These are phyloP conservation scores for Diabrotica undecimpunctata DNA, from an alignment of 1,140 invertebrate species.

Conservation along the genomic window DNA sequence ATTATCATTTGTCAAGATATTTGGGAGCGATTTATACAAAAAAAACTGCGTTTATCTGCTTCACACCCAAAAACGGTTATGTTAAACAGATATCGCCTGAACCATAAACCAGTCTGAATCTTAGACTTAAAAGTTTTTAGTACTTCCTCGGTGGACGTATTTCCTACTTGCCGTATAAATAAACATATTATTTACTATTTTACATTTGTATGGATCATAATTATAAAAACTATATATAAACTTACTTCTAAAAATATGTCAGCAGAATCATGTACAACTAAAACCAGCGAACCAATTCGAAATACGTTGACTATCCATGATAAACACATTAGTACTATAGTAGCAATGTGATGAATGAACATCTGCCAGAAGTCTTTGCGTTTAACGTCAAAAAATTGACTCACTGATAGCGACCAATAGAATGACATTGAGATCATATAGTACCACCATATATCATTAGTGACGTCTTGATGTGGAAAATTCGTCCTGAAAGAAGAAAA, in stretches of 20 bases:
- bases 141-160: too few species aligned
- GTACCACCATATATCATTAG: constrained; percentile 85
- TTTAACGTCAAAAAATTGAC: constrained; percentile 90
- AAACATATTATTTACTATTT: too few species aligned
- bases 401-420: constrained; percentile 91
- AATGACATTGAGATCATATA: constrained; percentile 94
- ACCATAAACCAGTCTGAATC: too few species aligned
- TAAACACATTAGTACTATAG: constrained; percentile 82
- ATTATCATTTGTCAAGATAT: too few species aligned
- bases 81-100: too few species aligned
- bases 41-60: too few species aligned
- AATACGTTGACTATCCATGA: constrained; percentile 94
- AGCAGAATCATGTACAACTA: constrained; percentile 90
- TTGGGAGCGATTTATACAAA: too few species aligned
- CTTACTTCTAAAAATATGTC: constrained; percentile 91
- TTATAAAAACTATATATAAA: constrained; percentile 3
- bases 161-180: too few species aligned
- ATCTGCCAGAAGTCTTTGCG: constrained; percentile 98
- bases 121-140: too few species aligned
- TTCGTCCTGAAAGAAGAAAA: constrained; percentile 37
- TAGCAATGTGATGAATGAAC: constrained; percentile 95
- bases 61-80: too few species aligned
- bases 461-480: constrained; percentile 61
- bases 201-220: too few species aligned
- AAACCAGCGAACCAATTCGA: constrained; percentile 85